A percentile compares a stretch with the other conserved stretches of the same genome.
Conservation (phyloP, 2,797 vertebrate species). For the Onychomys torridus region DNA sequence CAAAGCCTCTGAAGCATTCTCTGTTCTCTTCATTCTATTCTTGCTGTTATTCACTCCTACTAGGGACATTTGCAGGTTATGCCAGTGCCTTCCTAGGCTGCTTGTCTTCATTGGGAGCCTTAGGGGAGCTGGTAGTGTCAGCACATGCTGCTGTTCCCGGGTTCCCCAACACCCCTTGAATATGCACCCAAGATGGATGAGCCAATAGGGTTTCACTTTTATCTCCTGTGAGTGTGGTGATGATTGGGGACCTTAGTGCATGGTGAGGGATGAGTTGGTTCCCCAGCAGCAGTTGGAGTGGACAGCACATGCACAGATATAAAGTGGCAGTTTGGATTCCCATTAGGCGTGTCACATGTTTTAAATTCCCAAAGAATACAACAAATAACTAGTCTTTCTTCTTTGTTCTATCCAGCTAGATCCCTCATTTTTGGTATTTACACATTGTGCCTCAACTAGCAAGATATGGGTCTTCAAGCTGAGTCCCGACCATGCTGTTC, state of each 20-base stretch:
- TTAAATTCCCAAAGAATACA: background rate
- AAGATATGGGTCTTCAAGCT: background rate
- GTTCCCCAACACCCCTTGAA: too few species aligned
- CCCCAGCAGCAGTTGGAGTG: too few species aligned
- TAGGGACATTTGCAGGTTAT: too few species aligned
- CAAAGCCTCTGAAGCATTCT: too few species aligned
- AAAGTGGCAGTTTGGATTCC: too few species aligned
- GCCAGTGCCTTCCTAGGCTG: too few species aligned
- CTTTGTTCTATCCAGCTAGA: background rate
- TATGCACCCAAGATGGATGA: rapidly evolving
- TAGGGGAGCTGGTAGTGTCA: too few species aligned
- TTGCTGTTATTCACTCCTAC: too few species aligned
- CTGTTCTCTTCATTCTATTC: too few species aligned
- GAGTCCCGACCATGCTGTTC: background rate
- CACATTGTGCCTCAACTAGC: too few species aligned
- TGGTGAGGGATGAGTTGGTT: background rate
- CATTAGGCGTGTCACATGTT: background rate
- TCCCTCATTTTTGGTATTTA: background rate
- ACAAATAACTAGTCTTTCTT: background rate
- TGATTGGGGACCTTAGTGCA: too few species aligned
- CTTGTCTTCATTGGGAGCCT: background rate
- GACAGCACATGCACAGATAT: background rate
- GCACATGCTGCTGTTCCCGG: too few species aligned
- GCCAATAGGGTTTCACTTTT: background rate
- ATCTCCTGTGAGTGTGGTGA: background rate